phyloP scores from a whole-genome alignment of 2,888 invertebrate genomes.

The Alsophila aescularia region DNA sequence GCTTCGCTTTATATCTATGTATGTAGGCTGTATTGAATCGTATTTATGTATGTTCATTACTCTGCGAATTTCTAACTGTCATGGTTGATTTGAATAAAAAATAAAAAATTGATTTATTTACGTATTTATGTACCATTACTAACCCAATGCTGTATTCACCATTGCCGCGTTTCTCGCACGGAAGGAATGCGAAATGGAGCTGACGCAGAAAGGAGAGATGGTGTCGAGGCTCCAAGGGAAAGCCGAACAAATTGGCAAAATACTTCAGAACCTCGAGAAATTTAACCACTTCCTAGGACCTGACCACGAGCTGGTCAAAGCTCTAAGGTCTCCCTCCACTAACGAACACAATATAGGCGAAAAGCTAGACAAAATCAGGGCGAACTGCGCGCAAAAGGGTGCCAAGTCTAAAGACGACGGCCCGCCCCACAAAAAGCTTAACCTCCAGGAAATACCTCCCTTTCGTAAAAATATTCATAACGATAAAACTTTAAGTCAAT shows the following conservation, averaged over 20 bases:
- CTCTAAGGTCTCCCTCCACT: slow-evolving; percentile 77
- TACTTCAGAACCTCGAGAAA: slow-evolving; percentile 95
- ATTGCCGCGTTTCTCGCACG: slow-evolving; percentile 74
- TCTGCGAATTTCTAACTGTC: no score
- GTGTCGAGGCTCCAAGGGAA: slow-evolving; percentile 97
- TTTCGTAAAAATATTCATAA: slow-evolving; percentile 67
- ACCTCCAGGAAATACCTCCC: slow-evolving; percentile 83
- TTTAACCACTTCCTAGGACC: slow-evolving; percentile 89
- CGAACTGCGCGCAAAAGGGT: slow-evolving; percentile 72
- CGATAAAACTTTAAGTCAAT: slow-evolving; percentile 55
- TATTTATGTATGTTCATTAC: slow-evolving; percentile 1
- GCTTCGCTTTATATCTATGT: slow-evolving; percentile 14
- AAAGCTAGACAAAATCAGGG: slow-evolving; percentile 70
- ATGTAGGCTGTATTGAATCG: slow-evolving; percentile 6
- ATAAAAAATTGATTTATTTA: neutral
- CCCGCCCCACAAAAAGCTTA: slow-evolving; percentile 81
- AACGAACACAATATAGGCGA: slow-evolving; percentile 68
- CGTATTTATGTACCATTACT: slow-evolving; percentile 53
- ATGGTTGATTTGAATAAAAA: no score
- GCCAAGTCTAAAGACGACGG: slow-evolving; percentile 81
- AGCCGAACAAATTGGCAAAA: slow-evolving; percentile 97
- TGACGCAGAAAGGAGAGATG: slow-evolving; percentile 98
- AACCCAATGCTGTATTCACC: slow-evolving; percentile 76
- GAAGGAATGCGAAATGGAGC: slow-evolving; percentile 97
- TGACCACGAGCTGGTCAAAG: slow-evolving; percentile 82